Percentiles rank a stretch among this genome's conserved stretches.
Conservation (phyloP, 2,888 invertebrate genomes). For the Stenodera caucasica region DNA sequence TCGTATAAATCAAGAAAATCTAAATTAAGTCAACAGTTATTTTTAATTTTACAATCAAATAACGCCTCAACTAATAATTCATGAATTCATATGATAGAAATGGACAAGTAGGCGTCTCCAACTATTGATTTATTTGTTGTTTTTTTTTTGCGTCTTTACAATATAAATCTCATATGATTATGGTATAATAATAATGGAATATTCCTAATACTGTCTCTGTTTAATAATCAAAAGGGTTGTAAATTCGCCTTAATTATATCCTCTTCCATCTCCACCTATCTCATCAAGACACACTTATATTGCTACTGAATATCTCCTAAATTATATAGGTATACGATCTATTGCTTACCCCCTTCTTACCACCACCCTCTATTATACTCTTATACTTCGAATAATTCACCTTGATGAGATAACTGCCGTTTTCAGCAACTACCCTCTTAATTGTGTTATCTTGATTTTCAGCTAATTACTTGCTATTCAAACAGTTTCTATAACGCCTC, state of each 20-base stretch:
- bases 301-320: slow-evolving; percentile 44
- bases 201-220: too few species aligned
- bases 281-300: slow-evolving; percentile 49
- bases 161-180: background rate
- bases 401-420: slow-evolving; percentile 52
- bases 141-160: too few species aligned
- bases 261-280: slow-evolving; percentile 14
- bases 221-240: too few species aligned
- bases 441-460: slow-evolving; percentile 48
- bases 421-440: slow-evolving; percentile 48
- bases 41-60: background rate
- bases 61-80: background rate
- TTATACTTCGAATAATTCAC: slow-evolving; percentile 46
- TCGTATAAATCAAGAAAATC: too few species aligned
- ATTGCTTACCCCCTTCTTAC: slow-evolving; percentile 16
- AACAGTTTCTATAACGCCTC: slow-evolving; percentile 6
- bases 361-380: slow-evolving; percentile 31
- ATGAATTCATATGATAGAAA: too few species aligned
- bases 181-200: background rate
- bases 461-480: slow-evolving; percentile 47
- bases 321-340: slow-evolving; percentile 46
- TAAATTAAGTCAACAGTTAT: background rate
- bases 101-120: too few species aligned
- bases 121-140: background rate
- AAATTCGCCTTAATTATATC: slow-evolving; percentile 46